Base-by-base conservation (phyloP, 1,140 invertebrate genomes). In the Pachyrhynchus sulphureomaculatus region DNA sequence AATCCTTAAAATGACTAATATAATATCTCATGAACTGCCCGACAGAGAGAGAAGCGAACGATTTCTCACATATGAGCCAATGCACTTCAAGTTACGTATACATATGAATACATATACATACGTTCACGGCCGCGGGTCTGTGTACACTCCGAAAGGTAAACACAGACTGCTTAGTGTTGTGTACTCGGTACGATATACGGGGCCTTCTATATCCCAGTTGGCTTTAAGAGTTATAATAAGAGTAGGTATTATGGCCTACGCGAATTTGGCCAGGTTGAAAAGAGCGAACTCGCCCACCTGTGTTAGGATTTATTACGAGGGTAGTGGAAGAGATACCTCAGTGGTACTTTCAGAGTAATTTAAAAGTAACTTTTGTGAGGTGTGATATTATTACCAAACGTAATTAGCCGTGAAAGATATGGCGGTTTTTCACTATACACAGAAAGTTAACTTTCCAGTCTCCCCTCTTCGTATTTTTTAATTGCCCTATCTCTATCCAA, bases 241-340 rank as follows among this genome's bases (percentile, higher is more conserved):
- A 42, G 52, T 54, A 42, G 52, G 52, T 54, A 41, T 54, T 17
- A 42, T 18, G 20, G 52, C 52, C 52, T 54, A 54, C 52, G 52
- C 52, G 33, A 26, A 15, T 42, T 37, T 52, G 49, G 49, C 49
- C 23, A 37, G 42, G 42, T 45, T 45, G 42, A 17, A 21, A n/a
- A 52, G 52, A 42, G 15, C 13, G 20, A 21, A 42, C 2, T 41
- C 52, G 52, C 52, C 52, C 52, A 54, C 52, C 52, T 54, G 52
- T 36, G 52, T 17, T 3, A 52, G 18, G 18, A 44, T 4, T 10
- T 44, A 1, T 3, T 44, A 39, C 13, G 13, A 20, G 13, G 13
- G 3, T 20, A n/a, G n/a, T n/a, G n/a, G n/a, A n/a, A n/a, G n/a
- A n/a, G n/a, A n/a, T n/a, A n/a, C n/a, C n/a, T n/a, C n/a, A n/a